Conservation (phyloP, 1,140 invertebrate genomes). For the Macrostomum lignano region DNA sequence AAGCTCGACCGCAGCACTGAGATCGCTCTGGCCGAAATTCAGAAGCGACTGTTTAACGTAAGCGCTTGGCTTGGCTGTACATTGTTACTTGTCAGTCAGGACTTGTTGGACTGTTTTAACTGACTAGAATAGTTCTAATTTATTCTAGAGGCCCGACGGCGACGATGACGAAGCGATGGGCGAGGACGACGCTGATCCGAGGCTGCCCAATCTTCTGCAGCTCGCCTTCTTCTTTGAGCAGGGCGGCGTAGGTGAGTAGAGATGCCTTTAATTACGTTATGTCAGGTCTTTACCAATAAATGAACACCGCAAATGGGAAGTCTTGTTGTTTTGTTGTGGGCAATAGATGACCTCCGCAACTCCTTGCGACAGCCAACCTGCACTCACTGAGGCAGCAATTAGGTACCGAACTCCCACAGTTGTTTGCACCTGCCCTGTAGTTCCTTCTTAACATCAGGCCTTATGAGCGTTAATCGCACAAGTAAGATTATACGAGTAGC, state of each 20-base stretch:
- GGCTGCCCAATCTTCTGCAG: slow-evolving; percentile 26
- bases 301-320: too few relatives aligned
- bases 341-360: too few relatives aligned
- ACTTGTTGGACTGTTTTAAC: not conserved
- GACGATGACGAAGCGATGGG: slow-evolving; percentile 19
- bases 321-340: too few relatives aligned
- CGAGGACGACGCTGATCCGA: slow-evolving; percentile 23
- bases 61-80: slow-evolving; percentile 7
- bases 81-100: slow-evolving; percentile 1
- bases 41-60: slow-evolving; percentile 23
- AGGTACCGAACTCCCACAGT: too few relatives aligned
- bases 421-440: too few relatives aligned
- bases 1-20: slow-evolving; percentile 24
- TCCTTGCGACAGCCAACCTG: too few relatives aligned
- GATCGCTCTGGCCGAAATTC: slow-evolving; percentile 20
- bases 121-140: not conserved
- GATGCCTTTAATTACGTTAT: too few relatives aligned
- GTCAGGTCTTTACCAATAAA: too few relatives aligned
- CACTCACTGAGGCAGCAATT: too few relatives aligned
- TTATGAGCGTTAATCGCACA: too few relatives aligned
- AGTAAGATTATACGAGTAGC: too few relatives aligned
- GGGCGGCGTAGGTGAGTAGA: slow-evolving; percentile 17
- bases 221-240: slow-evolving; percentile 27
- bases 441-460: too few relatives aligned
- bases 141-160: slow-evolving; percentile 7